Evolutionary conservation across 2,888 invertebrate species (phyloP), one percentile per base, ranked within the genome.

Genomic region (Nomada ferruginata): DNA sequence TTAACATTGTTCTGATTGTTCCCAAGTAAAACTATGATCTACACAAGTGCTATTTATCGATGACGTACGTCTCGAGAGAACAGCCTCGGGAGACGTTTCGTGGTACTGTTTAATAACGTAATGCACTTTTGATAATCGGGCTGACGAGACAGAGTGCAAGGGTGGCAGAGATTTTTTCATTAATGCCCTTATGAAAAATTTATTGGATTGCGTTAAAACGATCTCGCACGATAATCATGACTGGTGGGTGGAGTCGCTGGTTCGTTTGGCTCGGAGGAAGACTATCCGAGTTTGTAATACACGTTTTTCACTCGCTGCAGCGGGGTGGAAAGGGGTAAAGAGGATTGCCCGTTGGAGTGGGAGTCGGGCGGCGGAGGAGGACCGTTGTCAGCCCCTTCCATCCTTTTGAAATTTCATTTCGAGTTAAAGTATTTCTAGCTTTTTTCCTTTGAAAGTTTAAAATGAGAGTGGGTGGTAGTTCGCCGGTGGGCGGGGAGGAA

Each of bases 341-440:
- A 68, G 42, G 50, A 50, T 68, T 71, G 70, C 52, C 29, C 23
- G 74, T 29, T 13, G 29, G 72, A 44, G 66, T 50, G 66, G 61
- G 76, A 70, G 52, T 44, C 47, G 55, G 57, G n/a, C 23, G 13
- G n/a, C 18, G 23, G 47, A 57, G 59, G 60, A 53, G 70, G 44
- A 66, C 13, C 74, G 52, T 52, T 57, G 70, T 29, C 75, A 53
- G 61, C 71, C 72, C 73, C 60, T 70, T 71, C 66, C 77, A 78
- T 76, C 75, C 82, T 92, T 91, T 90, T 90, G 90, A 92, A 92
- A 93, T 93, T 93, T 93, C 91, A 93, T 93, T 93, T 91, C 89
- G 88, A 92, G 90, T 94, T 93, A 92, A 93, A 93, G 90, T 92
- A 92, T 93, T 93, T 92, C 90, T 90, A 91, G 90, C 90, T 91